Conservation (phyloP, 2,888 invertebrate species). For the Gryllus longicercus region DNA sequence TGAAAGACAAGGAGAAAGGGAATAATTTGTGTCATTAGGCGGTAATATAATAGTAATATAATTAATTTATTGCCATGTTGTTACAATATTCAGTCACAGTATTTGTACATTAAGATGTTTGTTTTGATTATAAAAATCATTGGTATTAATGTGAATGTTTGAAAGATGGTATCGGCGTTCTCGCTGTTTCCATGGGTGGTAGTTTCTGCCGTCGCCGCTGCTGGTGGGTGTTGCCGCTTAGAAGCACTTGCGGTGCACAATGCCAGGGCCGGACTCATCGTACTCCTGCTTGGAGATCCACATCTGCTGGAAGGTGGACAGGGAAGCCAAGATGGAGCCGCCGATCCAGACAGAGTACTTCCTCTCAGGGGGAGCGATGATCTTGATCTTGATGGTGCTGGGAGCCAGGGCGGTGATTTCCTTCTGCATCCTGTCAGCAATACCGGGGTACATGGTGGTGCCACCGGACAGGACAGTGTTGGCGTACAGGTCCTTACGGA, state of each 20-base stretch:
- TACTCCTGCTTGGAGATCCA: slow-evolving; percentile 90
- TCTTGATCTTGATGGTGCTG: slow-evolving; percentile 92
- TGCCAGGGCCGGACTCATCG: slow-evolving; percentile 79
- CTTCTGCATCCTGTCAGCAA: slow-evolving; percentile 87
- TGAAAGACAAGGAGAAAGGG: too few relatives aligned
- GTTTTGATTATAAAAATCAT: slow-evolving; percentile 4
- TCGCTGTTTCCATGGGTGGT: neutral
- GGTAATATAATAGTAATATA: neutral
- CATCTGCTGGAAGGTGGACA: slow-evolving; percentile 89
- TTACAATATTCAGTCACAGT: slow-evolving; percentile 17
- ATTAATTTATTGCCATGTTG: slow-evolving; percentile 17
- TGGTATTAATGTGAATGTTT: neutral
- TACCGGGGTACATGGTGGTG: slow-evolving; percentile 86
- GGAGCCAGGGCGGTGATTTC: slow-evolving; percentile 87
- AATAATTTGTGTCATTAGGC: too few relatives aligned
- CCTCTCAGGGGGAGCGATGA: slow-evolving; percentile 87
- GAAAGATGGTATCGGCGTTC: neutral
- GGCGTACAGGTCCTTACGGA: slow-evolving; percentile 91
- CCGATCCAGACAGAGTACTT: slow-evolving; percentile 91
- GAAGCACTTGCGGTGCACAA: slow-evolving; percentile 72
- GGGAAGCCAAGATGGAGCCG: slow-evolving; percentile 82
- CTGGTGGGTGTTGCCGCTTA: slow-evolving; percentile 45
- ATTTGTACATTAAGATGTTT: slow-evolving; percentile 17
- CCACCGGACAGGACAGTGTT: slow-evolving; percentile 89
- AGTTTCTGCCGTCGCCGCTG: slow-evolving; percentile 18